Base-by-base conservation (phyloP, 2,113 vertebrate genomes). In the Labrus mixtus region DNA sequence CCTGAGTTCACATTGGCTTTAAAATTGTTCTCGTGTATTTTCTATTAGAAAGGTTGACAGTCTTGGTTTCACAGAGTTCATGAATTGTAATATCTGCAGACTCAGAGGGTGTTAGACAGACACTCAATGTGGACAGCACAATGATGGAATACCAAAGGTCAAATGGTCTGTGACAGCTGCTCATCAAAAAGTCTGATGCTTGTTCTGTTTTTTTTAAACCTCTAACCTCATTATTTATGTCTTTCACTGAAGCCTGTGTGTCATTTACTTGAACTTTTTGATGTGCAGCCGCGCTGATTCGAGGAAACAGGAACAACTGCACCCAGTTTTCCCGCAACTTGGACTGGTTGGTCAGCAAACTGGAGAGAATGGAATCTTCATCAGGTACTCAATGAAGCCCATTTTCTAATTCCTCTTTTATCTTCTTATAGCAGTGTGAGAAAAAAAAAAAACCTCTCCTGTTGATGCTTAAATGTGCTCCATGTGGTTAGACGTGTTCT, bases 341-440 rank as follows among this genome's bases (percentile, higher is more conserved):
- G 23, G 97, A 98, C 70, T 99, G 98, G 98, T 90, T 99, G 68
- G 95, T 99, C 92, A 98, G 97, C 92, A 99, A 99, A 94, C 89
- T 99, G 86, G 98, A 99, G 88, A 95, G 97, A 87, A 88, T 98
- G 90, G 98, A 98, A 83, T 99, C 98, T 78, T 98, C 97, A 72
- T 97, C 98, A 95, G 98, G 98, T 99, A 93, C 68, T 23, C 22
- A 37, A n/a, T 19, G 9, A 68, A 48, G 51, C 0, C 16, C 5
- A 15, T 60, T 45, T 51, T 73, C 23, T 2, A 6, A 45, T 20
- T 11, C 11, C 20, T 10, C 22, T 10, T 64, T 55, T 6, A 5
- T 4, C 13, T 22, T 23, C 1, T 25, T 1, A 17, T 7, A 51
- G 20, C 2, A 50, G 23, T 36, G 33, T 46, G 23, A 53, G 6